These are phyloP conservation scores for Euthynnus affinis DNA, from an alignment of 2,797 vertebrate species.

Conservation along the genomic window DNA sequence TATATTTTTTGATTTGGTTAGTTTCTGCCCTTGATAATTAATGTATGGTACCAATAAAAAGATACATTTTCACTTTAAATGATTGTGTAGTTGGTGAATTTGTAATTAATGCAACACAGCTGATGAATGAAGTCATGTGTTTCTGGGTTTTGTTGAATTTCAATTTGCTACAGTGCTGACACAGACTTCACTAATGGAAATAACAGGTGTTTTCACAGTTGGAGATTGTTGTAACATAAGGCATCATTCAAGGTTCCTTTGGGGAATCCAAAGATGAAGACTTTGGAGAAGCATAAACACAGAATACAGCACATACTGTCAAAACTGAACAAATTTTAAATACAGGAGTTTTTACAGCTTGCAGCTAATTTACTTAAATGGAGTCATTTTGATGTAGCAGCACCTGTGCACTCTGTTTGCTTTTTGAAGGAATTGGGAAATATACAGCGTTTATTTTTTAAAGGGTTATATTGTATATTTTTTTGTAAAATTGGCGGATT, in stretches of 20 bases:
- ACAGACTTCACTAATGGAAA: not conserved
- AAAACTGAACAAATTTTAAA: not conserved
- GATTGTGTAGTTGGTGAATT: constrained; percentile 18
- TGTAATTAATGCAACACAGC: not conserved
- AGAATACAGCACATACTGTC: too few relatives aligned
- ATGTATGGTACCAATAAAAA: constrained; percentile 97
- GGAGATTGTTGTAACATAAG: not conserved
- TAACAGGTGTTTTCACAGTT: not conserved
- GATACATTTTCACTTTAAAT: constrained; percentile 92
- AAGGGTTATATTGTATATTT: too few relatives aligned
- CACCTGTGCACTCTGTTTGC: not conserved
- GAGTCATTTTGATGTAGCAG: too few relatives aligned
- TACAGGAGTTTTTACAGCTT: not conserved
- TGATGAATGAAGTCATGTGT: not conserved
- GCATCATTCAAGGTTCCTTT: not conserved
- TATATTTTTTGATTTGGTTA: constrained; percentile 89
- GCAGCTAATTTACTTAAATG: too few relatives aligned
- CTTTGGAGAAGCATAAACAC: not conserved
- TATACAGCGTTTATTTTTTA: not conserved
- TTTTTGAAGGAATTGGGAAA: not conserved
- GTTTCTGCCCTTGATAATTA: constrained; percentile 95
- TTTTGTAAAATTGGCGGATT: not conserved
- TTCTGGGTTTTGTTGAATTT: not conserved
- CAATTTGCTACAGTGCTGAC: not conserved
- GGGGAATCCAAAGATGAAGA: not conserved